These are phyloP conservation scores for Catocala sponsa DNA, from an alignment of 2,888 invertebrate genomes.

Conservation along the genomic window DNA sequence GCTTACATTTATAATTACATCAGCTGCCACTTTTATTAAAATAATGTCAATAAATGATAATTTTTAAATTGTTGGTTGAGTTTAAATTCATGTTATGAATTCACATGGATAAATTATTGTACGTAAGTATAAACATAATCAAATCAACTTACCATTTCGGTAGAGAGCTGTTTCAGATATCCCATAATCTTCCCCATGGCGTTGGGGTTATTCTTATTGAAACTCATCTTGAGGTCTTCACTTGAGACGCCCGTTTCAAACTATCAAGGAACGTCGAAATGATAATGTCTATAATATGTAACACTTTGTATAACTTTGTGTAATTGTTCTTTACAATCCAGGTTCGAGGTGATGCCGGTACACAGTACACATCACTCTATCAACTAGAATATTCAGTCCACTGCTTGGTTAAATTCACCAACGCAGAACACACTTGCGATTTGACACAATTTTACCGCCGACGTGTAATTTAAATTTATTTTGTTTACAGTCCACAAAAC, in stretches of 20 bases:
- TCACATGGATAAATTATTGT: too few species aligned
- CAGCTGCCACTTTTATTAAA: too few species aligned
- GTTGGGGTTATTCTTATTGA: constrained; percentile 85
- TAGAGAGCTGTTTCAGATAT: constrained; percentile 84
- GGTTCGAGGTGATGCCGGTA: constrained; percentile 72
- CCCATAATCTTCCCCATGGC: constrained; percentile 86
- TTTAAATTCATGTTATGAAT: too few species aligned
- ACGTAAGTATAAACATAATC: too few species aligned
- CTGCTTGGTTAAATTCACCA: constrained; percentile 42
- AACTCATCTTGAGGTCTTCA: constrained; percentile 81
- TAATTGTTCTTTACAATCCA: constrained; percentile 74
- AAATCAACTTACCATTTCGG: constrained; percentile 80
- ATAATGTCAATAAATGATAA: too few species aligned
- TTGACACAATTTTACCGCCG: constrained; percentile 69
- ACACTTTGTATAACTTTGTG: constrained; percentile 70
- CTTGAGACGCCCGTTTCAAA: constrained; percentile 51
- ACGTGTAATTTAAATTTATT: constrained; percentile 51
- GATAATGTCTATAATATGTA: constrained; percentile 75
- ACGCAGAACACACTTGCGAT: constrained; percentile 59
- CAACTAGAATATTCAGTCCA: constrained; percentile 42
- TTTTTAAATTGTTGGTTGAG: too few species aligned
- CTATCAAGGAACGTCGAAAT: constrained; percentile 81
- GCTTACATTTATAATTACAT: too few species aligned
- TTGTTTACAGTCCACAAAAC: constrained; percentile 52
- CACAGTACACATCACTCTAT: constrained; percentile 69